Base-by-base conservation (phyloP, 2,888 invertebrate genomes). In the Luperina testacea region DNA sequence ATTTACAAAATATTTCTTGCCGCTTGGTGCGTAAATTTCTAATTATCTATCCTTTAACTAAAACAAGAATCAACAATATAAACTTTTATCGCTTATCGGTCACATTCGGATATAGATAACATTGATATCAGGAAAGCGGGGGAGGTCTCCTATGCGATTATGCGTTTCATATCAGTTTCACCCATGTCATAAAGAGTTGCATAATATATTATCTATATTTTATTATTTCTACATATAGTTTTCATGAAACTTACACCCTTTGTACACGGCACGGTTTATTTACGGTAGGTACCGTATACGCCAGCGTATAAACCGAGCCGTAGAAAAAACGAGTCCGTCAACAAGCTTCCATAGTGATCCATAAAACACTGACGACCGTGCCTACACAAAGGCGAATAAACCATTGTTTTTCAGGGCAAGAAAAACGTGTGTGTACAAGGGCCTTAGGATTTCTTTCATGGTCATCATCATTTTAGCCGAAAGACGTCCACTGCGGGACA, bases 81-180 rank as follows among this genome's bases (percentile, higher is more conserved):
- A 61, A 42, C 32, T 57, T 64, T 83, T 79, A 84, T 84, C 68
- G 63, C 20, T 72, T 80, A 80, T 82, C 76, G 64, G 57, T 78
- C 57, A 68, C 68, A 71, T 48, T 73, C 67, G 78, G 64, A 80
- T 75, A 76, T 57, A 77, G 72, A 84, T 83, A 87, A 72, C 38
- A 72, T 38, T 72, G 77, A 64, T 83, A 83, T 74, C 77, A 63
- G 59, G 27, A 78, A 75, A 59, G 80, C 70, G 65, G 64, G 76
- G 74, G 51, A 69, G 61, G 59, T 51, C 24, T 57, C 45, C 45
- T n/a, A 59, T 71, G 57, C 17, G n/a, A 87, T 68, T 84, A 78
- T 85, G 63, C 74, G 53, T 57, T 72, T 69, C 38, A 61, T 81
- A 72, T 72, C 45, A 63, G 53, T 78, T 48, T 32, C 32, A 69